A percentile compares a stretch with the other conserved stretches of the same genome.
Conservation (phyloP, 2,797 vertebrate genomes). For the Pipistrellus pipistrellus region DNA sequence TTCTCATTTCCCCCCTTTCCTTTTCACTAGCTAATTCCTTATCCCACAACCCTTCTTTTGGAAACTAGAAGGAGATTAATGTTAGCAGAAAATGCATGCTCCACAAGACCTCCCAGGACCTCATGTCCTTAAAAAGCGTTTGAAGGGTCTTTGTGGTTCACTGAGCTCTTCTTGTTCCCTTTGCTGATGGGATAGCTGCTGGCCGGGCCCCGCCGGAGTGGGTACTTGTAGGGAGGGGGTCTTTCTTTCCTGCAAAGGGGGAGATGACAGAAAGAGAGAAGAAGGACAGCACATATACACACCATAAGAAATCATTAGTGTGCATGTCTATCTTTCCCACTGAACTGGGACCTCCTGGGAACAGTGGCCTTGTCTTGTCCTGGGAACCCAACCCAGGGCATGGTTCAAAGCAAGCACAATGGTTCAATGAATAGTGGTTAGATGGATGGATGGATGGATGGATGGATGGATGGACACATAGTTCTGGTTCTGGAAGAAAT, state of each 20-base stretch:
- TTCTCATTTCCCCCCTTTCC: conserved; percentile 56
- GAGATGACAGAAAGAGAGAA: conserved; percentile 81
- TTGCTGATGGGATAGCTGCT: conserved; percentile 79
- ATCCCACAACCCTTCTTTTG: conserved; percentile 80
- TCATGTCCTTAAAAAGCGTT: conserved; percentile 70
- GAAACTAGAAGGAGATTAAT: conserved; percentile 65
- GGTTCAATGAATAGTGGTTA: neutral
- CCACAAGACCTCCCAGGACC: conserved; percentile 61
- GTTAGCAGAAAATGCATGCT: conserved; percentile 64
- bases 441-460: conserved; percentile 20
- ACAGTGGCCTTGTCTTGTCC: neutral
- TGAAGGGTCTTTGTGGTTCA: conserved; percentile 84
- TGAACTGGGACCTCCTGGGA: neutral
- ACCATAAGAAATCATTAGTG: conserved; percentile 35
- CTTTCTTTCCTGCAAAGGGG: conserved; percentile 89
- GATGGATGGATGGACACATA: neutral
- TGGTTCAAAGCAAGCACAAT: neutral
- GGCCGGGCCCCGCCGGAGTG: conserved; percentile 77
- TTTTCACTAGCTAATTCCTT: conserved; percentile 72
- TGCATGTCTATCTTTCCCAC: conserved; percentile 27
- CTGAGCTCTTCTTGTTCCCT: conserved; percentile 85
- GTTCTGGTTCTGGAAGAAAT: conserved; percentile 37
- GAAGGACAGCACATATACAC: conserved; percentile 69
- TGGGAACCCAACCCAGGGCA: neutral
- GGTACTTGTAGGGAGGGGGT: conserved; percentile 74